Evolutionary conservation across 1,140 invertebrate genomes (phyloP), one percentile per base, ranked within the genome.

Genomic region (Drosophila subpulchrella): DNA sequence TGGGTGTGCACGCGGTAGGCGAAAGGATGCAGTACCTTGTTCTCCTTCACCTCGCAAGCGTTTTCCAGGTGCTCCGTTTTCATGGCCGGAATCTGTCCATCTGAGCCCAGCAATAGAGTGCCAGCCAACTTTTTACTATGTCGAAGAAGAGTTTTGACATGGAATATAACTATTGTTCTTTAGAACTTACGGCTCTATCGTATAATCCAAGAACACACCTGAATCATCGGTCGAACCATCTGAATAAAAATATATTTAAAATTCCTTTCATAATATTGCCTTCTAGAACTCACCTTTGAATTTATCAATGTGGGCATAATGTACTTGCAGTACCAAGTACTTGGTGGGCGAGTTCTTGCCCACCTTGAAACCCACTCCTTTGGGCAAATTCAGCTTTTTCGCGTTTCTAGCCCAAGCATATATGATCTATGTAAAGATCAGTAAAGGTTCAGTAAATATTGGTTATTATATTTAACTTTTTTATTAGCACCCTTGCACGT

Each of bases 381-480:
- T 92, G 0, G 99, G 99, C 51, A 99, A 92, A 44, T 95, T 92
- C 6, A 99, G 93, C 36, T 94, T 94, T 4, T 98, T 97, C 1
- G 99, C 98, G 93, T 99, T 97, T 89, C 97, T 94, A 4, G 98
- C 98, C 98, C 98, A 99, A 0, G 98, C 98, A 93, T 99, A 99
- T 17, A 99, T 94, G 70, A 99, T 97, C 95, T 98, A 78, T 47
- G 81, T 39, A 61, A 57, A 74, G 32, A 76, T 57, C 32, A 54
- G 51, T 20, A 39, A 41, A 6, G 12, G 10, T 36, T 30, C 24
- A 41, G 17, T 15, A 24, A n/a, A 60, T 17, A 34, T 15, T 10
- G 6, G 6, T 12, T 38, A 51, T 6, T 34, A 39, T 2, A 60
- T 27, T 48, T 36, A n/a, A 4, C 10, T 20, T 6, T n/a, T 6